Percentiles rank a stretch among this genome's conserved stretches.
Evolutionary conservation across 1,140 invertebrate species (phyloP).

Genomic region (Tetraneura akinire): DNA sequence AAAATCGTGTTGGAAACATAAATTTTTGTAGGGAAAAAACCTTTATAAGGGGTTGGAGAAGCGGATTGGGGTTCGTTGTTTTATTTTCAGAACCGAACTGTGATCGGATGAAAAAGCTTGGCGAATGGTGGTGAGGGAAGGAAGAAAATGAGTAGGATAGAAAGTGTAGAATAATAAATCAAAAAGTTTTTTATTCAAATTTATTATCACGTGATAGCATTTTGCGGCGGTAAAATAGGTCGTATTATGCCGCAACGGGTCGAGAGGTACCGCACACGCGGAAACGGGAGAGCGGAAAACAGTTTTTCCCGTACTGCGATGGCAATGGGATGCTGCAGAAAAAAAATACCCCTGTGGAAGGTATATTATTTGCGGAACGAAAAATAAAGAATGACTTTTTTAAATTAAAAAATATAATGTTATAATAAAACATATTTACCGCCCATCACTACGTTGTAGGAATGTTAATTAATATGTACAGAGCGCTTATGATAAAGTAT

Average conservation of each 20-base stretch:
- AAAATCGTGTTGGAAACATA: constrained; percentile 15
- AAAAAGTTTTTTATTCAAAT: constrained; percentile 42
- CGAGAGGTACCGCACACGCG: no score
- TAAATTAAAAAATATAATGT: no score
- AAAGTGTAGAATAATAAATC: constrained; percentile 44
- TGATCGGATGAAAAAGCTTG: not conserved
- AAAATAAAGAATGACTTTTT: constrained; percentile 49
- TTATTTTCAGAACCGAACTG: constrained; percentile 23
- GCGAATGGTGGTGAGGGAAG: not conserved
- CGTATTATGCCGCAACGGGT: not conserved
- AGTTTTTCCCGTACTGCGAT: constrained; percentile 26
- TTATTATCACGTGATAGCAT: constrained; percentile 46
- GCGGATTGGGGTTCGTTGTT: constrained; percentile 9
- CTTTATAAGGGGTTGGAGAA: not conserved
- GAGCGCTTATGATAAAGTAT: no score
- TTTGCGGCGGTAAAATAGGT: constrained; percentile 28
- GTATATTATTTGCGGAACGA: constrained; percentile 40
- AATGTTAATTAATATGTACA: no score
- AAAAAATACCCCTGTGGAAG: constrained; percentile 19
- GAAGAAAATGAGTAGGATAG: no score
- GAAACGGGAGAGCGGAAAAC: not conserved
- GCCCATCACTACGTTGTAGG: no score
- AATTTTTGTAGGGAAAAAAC: constrained; percentile 6
- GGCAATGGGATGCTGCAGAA: constrained; percentile 26
- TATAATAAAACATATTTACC: no score